Percentiles rank a stretch among this genome's conserved stretches.
Conservation (phyloP, 2,113 vertebrate species). For the Mesembrinibis cayennensis region DNA sequence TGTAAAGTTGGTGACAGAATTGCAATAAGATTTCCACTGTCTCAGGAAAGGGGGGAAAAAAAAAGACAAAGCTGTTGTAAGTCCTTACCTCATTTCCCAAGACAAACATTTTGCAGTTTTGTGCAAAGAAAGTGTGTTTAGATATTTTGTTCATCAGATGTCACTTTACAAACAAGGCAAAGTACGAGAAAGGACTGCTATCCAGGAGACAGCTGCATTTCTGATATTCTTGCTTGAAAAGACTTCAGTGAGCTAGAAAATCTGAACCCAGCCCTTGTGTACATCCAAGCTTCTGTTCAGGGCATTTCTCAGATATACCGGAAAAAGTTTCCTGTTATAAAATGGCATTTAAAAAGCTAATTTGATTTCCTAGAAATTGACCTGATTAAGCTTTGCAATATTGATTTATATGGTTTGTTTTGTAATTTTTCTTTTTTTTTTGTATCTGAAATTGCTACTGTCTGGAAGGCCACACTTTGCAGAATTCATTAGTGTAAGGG, state of each 20-base stretch:
- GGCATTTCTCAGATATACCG: neutral
- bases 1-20: neutral
- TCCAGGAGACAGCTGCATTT: neutral
- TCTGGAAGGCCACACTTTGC: neutral
- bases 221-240: neutral
- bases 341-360: neutral
- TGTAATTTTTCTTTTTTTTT: neutral
- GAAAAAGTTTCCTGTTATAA: neutral
- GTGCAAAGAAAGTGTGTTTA: neutral
- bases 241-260: neutral
- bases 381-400: neutral
- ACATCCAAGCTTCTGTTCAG: neutral
- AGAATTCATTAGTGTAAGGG: neutral
- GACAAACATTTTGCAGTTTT: neutral
- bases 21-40: neutral
- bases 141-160: neutral
- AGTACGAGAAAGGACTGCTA: neutral
- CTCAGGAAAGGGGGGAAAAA: neutral
- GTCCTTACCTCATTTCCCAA: neutral
- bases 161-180: neutral
- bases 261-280: neutral
- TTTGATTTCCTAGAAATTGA: neutral
- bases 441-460: neutral
- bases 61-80: neutral
- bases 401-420: neutral